Evolutionary conservation across 2,113 vertebrate genomes (phyloP).

Genomic region (Sinocyclocheilus rhinocerous): DNA sequence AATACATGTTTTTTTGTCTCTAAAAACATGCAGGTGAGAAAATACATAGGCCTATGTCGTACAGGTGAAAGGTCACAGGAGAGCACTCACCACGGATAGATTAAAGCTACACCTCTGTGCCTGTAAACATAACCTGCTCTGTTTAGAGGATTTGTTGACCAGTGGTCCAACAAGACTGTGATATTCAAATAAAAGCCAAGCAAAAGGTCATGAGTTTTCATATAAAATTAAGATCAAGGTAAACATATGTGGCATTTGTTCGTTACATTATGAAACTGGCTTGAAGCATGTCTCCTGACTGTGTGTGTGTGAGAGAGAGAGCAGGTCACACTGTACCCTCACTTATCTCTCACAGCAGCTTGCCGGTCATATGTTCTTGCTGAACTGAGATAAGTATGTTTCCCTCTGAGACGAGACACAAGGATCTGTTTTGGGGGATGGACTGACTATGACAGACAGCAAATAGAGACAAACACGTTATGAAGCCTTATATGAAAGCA

Average conservation of each 20-base stretch:
- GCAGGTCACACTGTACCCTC: background rate
- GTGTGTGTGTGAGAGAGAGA: constrained; percentile 7
- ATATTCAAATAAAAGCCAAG: background rate
- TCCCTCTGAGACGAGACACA: constrained; percentile 17
- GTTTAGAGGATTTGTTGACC: background rate
- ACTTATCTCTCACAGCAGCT: constrained; percentile 56
- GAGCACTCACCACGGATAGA: background rate
- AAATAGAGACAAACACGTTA: constrained; percentile 1
- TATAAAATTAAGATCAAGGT: background rate
- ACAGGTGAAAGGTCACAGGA: background rate
- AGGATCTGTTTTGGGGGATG: constrained; percentile 30
- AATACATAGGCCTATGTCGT: background rate
- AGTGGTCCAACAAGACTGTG: background rate
- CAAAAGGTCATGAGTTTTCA: background rate
- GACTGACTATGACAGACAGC: background rate
- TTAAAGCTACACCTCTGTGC: background rate
- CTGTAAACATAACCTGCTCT: background rate
- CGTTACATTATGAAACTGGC: background rate
- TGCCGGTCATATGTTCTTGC: constrained; percentile 42
- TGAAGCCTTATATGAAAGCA: background rate
- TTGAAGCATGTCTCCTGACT: background rate
- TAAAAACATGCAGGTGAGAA: background rate
- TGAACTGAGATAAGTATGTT: constrained; percentile 56
- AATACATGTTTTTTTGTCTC: background rate
- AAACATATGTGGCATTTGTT: background rate